phyloP scores from a whole-genome alignment of 2,113 vertebrate genomes.

The Podocnemis expansa region DNA sequence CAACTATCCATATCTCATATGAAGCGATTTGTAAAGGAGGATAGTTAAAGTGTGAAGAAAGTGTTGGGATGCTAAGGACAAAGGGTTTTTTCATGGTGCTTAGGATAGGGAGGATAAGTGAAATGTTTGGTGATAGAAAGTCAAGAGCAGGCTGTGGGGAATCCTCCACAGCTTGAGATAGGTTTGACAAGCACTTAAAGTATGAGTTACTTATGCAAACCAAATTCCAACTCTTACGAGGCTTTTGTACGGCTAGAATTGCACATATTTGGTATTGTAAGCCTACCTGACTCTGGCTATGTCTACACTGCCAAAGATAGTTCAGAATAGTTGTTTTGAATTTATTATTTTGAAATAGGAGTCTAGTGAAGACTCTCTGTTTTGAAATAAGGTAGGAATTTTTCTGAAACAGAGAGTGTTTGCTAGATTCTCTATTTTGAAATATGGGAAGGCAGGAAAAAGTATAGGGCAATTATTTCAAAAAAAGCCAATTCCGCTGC shows the following conservation, averaged over 20 bases:
- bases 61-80: not conserved
- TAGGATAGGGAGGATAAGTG: not conserved
- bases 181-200: not conserved
- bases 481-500: too few species aligned
- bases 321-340: too few species aligned
- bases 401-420: too few species aligned
- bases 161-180: not conserved
- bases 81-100: not conserved
- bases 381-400: too few species aligned
- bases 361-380: too few species aligned
- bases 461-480: too few species aligned
- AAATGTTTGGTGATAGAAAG: not conserved
- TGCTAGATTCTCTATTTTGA: too few species aligned
- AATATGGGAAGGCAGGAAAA: too few species aligned
- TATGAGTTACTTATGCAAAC: not conserved
- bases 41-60: not conserved
- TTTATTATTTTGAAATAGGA: too few species aligned
- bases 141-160: not conserved
- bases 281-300: not conserved
- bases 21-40: constrained; percentile 26
- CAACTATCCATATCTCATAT: constrained; percentile 7
- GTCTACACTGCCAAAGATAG: too few species aligned
- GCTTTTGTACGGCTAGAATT: constrained; percentile 3
- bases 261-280: not conserved
- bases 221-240: not conserved